Evolutionary conservation across 2,888 invertebrate species (phyloP), one percentile per base, ranked within the genome.

Genomic region (Priocnemis perturbator): DNA sequence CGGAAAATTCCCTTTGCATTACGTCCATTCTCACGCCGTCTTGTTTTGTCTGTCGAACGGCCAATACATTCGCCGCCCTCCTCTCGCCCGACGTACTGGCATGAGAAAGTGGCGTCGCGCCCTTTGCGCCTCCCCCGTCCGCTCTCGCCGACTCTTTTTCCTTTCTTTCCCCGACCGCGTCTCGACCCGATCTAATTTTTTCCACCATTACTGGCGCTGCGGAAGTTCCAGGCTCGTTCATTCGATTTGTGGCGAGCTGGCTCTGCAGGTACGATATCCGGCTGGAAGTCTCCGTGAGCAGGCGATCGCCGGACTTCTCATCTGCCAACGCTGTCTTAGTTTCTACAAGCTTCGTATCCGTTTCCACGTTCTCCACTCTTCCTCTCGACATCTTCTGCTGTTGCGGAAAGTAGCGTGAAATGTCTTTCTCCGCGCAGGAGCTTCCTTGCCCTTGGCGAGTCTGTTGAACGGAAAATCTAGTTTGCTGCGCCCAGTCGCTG

Each of bases 331-430:
- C 59, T 64, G 19, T 73, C 0, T 17, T n/a, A 0, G 53, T 26
- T n/a, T 19, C 59, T n/a, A 58, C 21, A 0, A 63, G 5, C 58
- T 68, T 79, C 4, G 48, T 59, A 0, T 64, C 62, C 9, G 26
- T 21, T 0, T 67, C 69, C 14, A 56, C 3, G 4, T 23, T n/a
- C 15, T 74, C 77, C 0, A 5, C 5, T 30, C 73, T 78, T 9
- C 19, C 69, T 0, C 59, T 78, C 3, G 76, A 55, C 0, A 72
- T 50, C 15, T 67, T 77, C 26, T 79, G 83, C 11, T 76, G 81
- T 0, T 77, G 79, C 2, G 82, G 68, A 57, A 87, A 88, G 60
- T 88, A 88, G 23, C 73, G 84, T 3, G 85, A 83, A 26, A 87
- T 76, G 47, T 87, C 86, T 23, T 81, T 85, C 5, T 82, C 83